Conservation (phyloP, 1,140 invertebrate genomes). For the Homarus americanus region DNA sequence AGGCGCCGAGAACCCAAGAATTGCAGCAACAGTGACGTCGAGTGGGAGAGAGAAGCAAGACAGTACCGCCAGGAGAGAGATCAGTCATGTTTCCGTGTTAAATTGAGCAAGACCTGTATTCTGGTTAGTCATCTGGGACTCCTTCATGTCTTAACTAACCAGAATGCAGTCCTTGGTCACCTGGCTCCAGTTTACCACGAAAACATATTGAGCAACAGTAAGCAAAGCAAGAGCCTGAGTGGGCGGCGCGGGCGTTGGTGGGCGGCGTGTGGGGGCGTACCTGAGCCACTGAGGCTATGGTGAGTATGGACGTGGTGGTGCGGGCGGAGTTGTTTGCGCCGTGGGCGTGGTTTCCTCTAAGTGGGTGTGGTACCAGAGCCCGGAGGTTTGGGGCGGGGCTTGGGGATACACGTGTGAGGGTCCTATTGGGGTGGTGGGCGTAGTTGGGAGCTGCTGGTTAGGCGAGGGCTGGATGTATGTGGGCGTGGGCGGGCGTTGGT, state of each 20-base stretch:
- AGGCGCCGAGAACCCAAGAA: background rate
- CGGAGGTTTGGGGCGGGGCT: conserved; percentile 60
- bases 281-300: conserved; percentile 63
- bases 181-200: background rate
- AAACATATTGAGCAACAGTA: background rate
- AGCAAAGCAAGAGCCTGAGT: conserved; percentile 37
- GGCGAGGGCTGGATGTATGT: conserved; percentile 60
- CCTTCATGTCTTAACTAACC: background rate
- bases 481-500: conserved; percentile 48
- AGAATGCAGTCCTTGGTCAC: background rate
- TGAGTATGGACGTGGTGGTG: conserved; percentile 54
- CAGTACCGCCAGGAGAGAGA: background rate
- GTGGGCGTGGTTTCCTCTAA: conserved; percentile 55
- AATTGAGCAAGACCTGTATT: background rate
- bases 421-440: conserved; percentile 49
- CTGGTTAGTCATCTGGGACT: background rate
- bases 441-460: conserved; percentile 54
- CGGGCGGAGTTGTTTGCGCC: conserved; percentile 46
- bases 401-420: conserved; percentile 50
- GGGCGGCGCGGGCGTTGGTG: conserved; percentile 22
- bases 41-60: background rate
- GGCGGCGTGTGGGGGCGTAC: conserved; percentile 65
- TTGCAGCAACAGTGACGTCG: background rate
- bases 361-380: conserved; percentile 66
- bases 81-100: background rate